Evolutionary conservation across 2,113 vertebrate genomes (phyloP).

Genomic region (Phocoena phocoena): DNA sequence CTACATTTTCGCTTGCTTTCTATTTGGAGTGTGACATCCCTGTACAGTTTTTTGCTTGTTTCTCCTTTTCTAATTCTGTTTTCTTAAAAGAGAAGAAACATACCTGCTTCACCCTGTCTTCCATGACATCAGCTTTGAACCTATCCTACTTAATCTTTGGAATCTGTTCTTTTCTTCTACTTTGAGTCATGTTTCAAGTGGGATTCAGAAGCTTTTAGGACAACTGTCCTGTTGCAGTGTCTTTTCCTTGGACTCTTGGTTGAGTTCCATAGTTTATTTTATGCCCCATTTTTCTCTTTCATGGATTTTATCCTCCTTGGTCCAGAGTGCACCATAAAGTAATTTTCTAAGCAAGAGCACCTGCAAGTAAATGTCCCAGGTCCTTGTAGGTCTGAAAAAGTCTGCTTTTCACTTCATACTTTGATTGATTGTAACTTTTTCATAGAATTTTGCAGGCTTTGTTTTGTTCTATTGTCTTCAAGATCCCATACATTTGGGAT

Average conservation of each 20-base stretch:
- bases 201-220: background rate
- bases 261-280: background rate
- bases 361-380: background rate
- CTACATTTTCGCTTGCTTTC: background rate
- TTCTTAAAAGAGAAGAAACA: background rate
- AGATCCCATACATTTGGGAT: background rate
- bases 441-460: background rate
- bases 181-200: background rate
- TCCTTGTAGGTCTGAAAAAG: background rate
- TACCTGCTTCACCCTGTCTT: background rate
- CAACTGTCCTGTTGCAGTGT: background rate
- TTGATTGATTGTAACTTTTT: background rate
- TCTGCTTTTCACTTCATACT: background rate
- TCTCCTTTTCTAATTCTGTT: background rate
- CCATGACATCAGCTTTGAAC: background rate
- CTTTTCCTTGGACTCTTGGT: background rate
- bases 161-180: background rate
- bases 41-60: background rate
- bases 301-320: constrained; percentile 1
- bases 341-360: constrained; percentile 20
- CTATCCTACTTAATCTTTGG: background rate
- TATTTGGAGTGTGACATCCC: background rate
- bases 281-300: background rate
- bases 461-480: background rate
- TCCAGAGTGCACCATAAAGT: background rate